Percentiles rank a stretch among this genome's conserved stretches.
These are phyloP conservation scores for Gibbula magus DNA, from an alignment of 2,888 invertebrate genomes.

Conservation along the genomic window DNA sequence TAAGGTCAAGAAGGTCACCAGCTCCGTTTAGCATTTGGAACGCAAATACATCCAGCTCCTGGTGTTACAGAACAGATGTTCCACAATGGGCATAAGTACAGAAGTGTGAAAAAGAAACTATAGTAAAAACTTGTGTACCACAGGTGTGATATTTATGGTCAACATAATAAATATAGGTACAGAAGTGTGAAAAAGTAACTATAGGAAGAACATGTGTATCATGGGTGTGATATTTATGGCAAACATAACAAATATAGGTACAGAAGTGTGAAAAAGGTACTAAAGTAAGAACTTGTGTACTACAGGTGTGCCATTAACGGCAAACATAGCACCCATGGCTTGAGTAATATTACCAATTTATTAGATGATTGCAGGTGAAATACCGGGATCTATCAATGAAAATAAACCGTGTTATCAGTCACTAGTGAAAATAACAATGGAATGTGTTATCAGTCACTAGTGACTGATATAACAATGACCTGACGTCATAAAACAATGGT, in stretches of 20 bases:
- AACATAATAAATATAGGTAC: neutral
- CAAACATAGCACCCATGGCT: too few species aligned
- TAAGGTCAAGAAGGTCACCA: conserved; percentile 67
- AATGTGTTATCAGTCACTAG: too few species aligned
- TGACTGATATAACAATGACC: too few species aligned
- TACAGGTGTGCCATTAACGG: too few species aligned
- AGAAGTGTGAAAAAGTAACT: neutral
- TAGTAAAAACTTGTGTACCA: neutral
- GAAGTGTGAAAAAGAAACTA: neutral
- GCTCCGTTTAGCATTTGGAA: conserved; percentile 68
- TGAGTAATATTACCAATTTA: too few species aligned
- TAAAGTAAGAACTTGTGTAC: neutral
- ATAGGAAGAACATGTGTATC: neutral
- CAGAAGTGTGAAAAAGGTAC: neutral
- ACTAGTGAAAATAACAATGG: too few species aligned
- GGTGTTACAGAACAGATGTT: conserved; percentile 18
- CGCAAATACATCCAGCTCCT: conserved; percentile 60
- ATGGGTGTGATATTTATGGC: too few species aligned
- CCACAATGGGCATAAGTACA: neutral
- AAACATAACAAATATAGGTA: neutral
- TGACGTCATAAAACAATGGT: too few species aligned
- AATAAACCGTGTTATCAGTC: too few species aligned
- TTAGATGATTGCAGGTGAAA: too few species aligned
- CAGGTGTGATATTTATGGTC: too few species aligned
- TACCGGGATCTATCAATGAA: too few species aligned